A percentile compares a stretch with the other conserved stretches of the same genome.
phyloP scores from a whole-genome alignment of 2,888 invertebrate genomes.

The Heliconius hortense region DNA sequence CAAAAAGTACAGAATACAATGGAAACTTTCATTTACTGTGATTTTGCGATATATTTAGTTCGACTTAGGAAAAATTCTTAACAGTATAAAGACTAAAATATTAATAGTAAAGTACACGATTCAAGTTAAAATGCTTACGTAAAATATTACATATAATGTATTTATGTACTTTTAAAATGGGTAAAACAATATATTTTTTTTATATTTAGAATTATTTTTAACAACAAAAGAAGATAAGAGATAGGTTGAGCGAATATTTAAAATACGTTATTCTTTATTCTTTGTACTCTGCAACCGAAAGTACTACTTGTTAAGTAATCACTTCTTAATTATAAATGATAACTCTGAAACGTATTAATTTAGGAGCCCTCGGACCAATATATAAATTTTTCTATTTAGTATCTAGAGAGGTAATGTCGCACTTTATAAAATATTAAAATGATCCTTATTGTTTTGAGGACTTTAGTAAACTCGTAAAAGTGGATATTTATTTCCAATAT shows the following conservation, averaged over 20 bases:
- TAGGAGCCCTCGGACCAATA: slow-evolving; percentile 61
- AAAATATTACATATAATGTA: slow-evolving; percentile 35
- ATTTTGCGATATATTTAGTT: slow-evolving; percentile 34
- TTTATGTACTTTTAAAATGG: slow-evolving; percentile 34
- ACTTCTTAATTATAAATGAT: slow-evolving; percentile 44
- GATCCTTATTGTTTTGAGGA: slow-evolving; percentile 65
- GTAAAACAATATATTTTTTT: slow-evolving; percentile 37
- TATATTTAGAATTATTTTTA: slow-evolving; percentile 29
- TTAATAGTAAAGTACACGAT: slow-evolving; percentile 39
- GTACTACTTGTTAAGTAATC: slow-evolving; percentile 42
- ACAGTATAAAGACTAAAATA: slow-evolving; percentile 41
- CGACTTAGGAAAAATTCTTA: slow-evolving; percentile 42
- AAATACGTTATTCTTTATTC: slow-evolving; percentile 34
- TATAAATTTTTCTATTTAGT: slow-evolving; percentile 72
- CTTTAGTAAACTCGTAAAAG: slow-evolving; percentile 61
- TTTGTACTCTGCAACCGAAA: slow-evolving; percentile 46
- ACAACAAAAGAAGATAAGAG: slow-evolving; percentile 39
- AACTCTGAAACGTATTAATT: slow-evolving; percentile 48
- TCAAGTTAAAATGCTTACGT: slow-evolving; percentile 39
- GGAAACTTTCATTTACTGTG: slow-evolving; percentile 26
- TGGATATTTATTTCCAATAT: slow-evolving; percentile 62
- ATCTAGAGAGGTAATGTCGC: slow-evolving; percentile 71
- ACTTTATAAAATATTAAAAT: slow-evolving; percentile 51
- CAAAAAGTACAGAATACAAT: slow-evolving; percentile 24
- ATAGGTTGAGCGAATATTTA: slow-evolving; percentile 36